These are phyloP conservation scores for Dallia pectoralis DNA, from an alignment of 2,797 vertebrate species.

Conservation along the genomic window DNA sequence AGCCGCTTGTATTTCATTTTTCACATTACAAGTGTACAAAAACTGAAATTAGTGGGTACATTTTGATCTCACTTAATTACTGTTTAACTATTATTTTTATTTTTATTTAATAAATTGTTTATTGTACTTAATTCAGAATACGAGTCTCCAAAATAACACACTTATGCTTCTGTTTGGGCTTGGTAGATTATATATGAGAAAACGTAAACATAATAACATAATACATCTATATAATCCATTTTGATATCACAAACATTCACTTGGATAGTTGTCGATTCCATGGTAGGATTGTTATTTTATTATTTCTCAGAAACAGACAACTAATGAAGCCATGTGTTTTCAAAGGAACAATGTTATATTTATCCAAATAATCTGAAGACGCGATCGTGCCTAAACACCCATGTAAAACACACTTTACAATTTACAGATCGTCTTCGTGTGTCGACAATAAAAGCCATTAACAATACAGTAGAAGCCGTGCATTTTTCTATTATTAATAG, in stretches of 20 bases:
- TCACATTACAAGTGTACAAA: no score
- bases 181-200: background rate
- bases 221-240: background rate
- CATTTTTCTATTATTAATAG: slow-evolving; percentile 68
- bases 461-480: slow-evolving; percentile 42
- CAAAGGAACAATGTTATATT: slow-evolving; percentile 41
- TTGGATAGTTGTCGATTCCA: background rate
- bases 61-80: no score
- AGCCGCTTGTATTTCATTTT: no score
- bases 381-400: slow-evolving; percentile 14
- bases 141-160: no score
- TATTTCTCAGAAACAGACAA: slow-evolving; percentile 32
- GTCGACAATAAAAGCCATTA: slow-evolving; percentile 72
- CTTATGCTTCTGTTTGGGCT: no score
- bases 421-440: slow-evolving; percentile 43
- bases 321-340: background rate
- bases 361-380: slow-evolving; percentile 51
- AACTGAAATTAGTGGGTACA: no score
- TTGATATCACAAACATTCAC: background rate
- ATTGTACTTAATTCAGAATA: no score
- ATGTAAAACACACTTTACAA: slow-evolving; percentile 40
- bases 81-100: no score
- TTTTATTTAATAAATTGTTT: no score
- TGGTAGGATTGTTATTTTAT: background rate
- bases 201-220: background rate